Base-by-base conservation (phyloP, 1,140 invertebrate genomes). In the Euwallacea similis region DNA sequence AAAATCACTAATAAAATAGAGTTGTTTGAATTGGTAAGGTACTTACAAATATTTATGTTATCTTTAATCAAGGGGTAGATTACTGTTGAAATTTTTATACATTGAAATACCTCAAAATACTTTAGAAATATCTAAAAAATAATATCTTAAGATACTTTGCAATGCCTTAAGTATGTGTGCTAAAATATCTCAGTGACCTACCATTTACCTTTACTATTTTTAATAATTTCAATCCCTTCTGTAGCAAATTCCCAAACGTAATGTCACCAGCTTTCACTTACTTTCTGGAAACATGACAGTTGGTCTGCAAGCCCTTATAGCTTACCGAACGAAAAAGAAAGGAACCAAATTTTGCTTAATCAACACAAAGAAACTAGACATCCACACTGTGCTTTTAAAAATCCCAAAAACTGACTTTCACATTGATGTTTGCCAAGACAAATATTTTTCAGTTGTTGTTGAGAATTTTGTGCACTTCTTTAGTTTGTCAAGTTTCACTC, bases 1-100 rank as follows among this genome's bases (percentile, higher is more conserved):
- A 83, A 86, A 75, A 83, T 82, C 76, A 80, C 83, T 33, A 87
- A 82, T 60, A 85, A 84, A 13, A 78, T 84, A 8, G 81, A 78
- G 75, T 83, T 80, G 11, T 76, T 80, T 61, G 82, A 83, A 78
- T 76, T 83, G 64, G 84, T 85, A 82, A 77, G 21, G 13, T 50
- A 50, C 13, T 50, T 6, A 11, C 11, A 33, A 33, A 33, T 33
- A 33, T 4, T 33, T 33, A 33, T 2, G 21, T 33, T 33, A 33
- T 2, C 21, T 33, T 33, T 33, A 33, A 33, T 4, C 21, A 33
- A 33, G 21, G 4, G 21, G 21, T 33, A 33, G 21, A 33, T 1
- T 33, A 4, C 21, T 33, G 21, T 2, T 33, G 21, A 33, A 33
- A 33, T 33, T 33, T 33, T 33, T 33, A 33, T 33, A 33, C 21